These are phyloP conservation scores for Galerucella pusilla DNA, from an alignment of 2,888 invertebrate genomes.

Conservation along the genomic window DNA sequence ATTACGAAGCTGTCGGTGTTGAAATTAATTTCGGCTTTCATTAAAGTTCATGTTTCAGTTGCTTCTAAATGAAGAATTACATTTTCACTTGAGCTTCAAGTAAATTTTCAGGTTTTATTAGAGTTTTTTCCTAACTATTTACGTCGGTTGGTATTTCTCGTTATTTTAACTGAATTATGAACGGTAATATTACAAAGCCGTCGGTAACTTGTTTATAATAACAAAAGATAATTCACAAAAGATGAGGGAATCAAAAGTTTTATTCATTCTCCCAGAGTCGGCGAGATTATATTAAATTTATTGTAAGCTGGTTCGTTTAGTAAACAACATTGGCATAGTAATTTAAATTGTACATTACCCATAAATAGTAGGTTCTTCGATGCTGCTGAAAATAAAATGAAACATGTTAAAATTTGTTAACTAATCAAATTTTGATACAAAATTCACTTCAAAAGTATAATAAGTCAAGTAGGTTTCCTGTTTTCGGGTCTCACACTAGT, in stretches of 20 bases:
- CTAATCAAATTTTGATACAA: too few relatives aligned
- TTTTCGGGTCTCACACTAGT: too few relatives aligned
- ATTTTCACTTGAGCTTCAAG: conserved; percentile 17
- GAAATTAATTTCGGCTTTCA: conserved; percentile 28
- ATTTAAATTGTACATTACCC: neutral
- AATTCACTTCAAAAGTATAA: too few relatives aligned
- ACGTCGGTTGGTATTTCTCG: neutral
- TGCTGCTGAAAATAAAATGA: neutral
- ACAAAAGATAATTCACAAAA: neutral
- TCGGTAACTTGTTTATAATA: neutral
- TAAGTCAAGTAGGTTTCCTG: too few relatives aligned
- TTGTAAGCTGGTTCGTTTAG: too few relatives aligned
- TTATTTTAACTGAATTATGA: neutral
- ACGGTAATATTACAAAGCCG: neutral
- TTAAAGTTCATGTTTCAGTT: conserved; percentile 29
- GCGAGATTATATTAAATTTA: too few relatives aligned
- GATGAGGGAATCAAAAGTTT: too few relatives aligned
- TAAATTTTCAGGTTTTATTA: conserved; percentile 1
- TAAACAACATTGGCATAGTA: neutral
- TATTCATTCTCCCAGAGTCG: too few relatives aligned
- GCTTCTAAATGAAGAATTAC: conserved; percentile 25
- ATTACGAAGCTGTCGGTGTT: conserved; percentile 28
- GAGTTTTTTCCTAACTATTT: neutral
- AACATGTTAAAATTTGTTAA: neutral
- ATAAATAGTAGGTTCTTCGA: neutral